Base-by-base conservation (phyloP, 2,888 invertebrate genomes). In the Eumacrocentrus americanus region DNA sequence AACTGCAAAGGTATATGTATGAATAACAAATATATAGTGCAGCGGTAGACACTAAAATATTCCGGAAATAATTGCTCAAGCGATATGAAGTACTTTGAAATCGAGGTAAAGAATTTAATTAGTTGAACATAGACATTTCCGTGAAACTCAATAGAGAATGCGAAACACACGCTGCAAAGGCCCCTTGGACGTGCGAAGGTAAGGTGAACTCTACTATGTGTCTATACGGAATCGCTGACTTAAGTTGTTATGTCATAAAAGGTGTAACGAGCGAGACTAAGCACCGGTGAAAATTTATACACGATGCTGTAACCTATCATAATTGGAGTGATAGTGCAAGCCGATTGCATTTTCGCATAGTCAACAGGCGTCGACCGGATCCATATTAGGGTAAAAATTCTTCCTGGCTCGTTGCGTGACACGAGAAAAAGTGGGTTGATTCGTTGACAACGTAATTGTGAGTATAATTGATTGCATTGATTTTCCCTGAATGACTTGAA, bases 331-430 rank as follows among this genome's bases (percentile, higher is more conserved):
- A 74, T 73, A 70, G 70, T 67, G 66, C 63, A 58, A 29, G 48
- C 61, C 70, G 70, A 75, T 75, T 72, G 73, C 73, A 72, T 71
- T 73, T 72, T 74, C 71, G 67, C 69, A 12, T 38, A 50, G 22
- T 44, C 42, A 29, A 34, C 4, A 7, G 23, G 53, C 50, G 60
- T 60, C 52, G 37, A 60, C 58, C 46, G 38, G n/a, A 34, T 29
- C 79, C 77, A 68, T 78, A 78, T 76, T 77, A 72, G 77, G 78
- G 16, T 61, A n/a, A n/a, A n/a, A n/a, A n/a, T n/a, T n/a, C n/a
- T n/a, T n/a, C n/a, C n/a, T n/a, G n/a, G n/a, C n/a, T n/a, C n/a
- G n/a, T n/a, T n/a, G n/a, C n/a, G n/a, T 18, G 48, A 29, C 9
- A 12, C n/a, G 12, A 38, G 12, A 20, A 56, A 37, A 56, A 48